Conservation (phyloP, 2,888 invertebrate genomes). For the Erebia palarica region DNA sequence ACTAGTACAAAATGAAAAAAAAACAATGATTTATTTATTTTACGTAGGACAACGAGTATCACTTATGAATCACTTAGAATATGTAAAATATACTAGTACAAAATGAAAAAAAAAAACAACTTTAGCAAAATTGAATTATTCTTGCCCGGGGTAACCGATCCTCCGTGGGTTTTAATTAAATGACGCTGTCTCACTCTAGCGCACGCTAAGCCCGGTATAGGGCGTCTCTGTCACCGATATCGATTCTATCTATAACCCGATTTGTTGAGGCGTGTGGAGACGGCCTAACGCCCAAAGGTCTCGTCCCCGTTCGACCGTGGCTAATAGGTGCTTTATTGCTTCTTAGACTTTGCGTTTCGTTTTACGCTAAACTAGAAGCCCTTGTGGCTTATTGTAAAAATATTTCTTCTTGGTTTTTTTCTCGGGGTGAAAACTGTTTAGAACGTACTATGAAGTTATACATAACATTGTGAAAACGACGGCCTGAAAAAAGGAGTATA, state of each 20-base stretch:
- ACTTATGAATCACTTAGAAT: no score
- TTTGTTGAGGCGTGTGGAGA: conserved; percentile 40
- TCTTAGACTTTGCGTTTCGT: conserved; percentile 16
- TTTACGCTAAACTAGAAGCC: not conserved
- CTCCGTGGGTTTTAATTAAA: conserved; percentile 37
- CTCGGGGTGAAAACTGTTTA: no score
- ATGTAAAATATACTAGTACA: not conserved
- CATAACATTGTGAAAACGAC: no score
- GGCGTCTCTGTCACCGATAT: conserved; percentile 35
- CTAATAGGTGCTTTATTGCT: conserved; percentile 16
- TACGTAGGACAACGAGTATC: no score
- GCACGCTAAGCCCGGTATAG: not conserved
- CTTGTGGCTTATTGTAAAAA: not conserved
- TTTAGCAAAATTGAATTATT: conserved; percentile 25
- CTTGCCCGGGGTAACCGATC: conserved; percentile 18
- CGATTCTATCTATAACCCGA: conserved; percentile 42
- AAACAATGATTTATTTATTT: not conserved
- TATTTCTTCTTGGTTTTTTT: not conserved
- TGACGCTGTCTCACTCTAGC: conserved; percentile 28
- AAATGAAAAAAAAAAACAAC: conserved; percentile 10
- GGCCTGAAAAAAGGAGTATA: no score
- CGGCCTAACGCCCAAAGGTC: conserved; percentile 38
- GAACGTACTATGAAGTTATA: no score
- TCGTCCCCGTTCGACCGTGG: conserved; percentile 28
- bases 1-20: conserved; percentile 9